A percentile compares a stretch with the other conserved stretches of the same genome.
Conservation (phyloP, 2,113 vertebrate species). For the Corythornis cristatus region DNA sequence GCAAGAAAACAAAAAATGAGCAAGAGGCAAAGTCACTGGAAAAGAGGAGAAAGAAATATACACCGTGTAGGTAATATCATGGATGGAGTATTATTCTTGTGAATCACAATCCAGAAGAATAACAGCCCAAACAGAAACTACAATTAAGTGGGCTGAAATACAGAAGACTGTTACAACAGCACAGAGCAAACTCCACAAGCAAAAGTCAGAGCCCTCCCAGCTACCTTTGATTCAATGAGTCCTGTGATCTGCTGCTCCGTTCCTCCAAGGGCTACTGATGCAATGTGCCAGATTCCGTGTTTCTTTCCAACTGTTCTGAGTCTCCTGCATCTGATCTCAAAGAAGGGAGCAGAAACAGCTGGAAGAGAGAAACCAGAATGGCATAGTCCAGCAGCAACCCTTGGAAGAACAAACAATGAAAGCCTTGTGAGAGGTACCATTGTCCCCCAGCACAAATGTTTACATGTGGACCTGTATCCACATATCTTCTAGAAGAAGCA, state of each 20-base stretch:
- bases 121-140: background rate
- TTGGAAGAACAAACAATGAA: conserved; percentile 62
- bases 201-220: conserved; percentile 43
- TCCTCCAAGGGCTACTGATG: conserved; percentile 71
- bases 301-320: conserved; percentile 76
- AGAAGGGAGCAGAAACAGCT: conserved; percentile 75
- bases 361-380: conserved; percentile 75
- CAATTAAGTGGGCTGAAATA: background rate
- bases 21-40: background rate
- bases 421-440: conserved; percentile 44
- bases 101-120: background rate
- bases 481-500: background rate
- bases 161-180: background rate
- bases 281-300: conserved; percentile 71
- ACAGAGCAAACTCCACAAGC: background rate
- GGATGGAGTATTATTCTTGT: background rate
- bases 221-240: conserved; percentile 68
- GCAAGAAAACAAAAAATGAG: background rate
- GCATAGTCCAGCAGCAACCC: conserved; percentile 73
- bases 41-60: background rate
- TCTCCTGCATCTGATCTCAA: conserved; percentile 77
- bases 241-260: conserved; percentile 58
- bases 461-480: background rate
- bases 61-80: rapidly evolving
- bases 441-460: background rate